Percentiles rank a stretch among this genome's conserved stretches.
These are phyloP conservation scores for Telmatochromis bifrenatus DNA, from an alignment of 2,113 vertebrate genomes.

Conservation along the genomic window DNA sequence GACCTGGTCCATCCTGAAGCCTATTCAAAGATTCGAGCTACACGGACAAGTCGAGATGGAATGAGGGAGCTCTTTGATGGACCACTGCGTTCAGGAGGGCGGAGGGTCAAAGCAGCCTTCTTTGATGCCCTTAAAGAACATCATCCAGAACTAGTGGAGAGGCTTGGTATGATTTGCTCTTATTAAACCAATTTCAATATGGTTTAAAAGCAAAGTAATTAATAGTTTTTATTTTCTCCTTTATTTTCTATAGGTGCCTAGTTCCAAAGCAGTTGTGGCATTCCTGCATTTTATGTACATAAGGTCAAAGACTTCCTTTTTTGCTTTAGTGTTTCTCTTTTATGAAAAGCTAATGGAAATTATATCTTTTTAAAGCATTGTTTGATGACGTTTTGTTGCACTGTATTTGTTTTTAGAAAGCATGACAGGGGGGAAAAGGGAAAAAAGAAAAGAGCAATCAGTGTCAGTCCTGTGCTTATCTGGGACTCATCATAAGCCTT, in stretches of 20 bases:
- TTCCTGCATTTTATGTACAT: background rate
- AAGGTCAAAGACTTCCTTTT: background rate
- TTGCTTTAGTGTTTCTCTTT: background rate
- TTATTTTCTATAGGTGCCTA: background rate
- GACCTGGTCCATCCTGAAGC: constrained; percentile 3
- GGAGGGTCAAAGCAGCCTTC: constrained; percentile 19
- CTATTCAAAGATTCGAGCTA: background rate
- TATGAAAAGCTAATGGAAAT: background rate
- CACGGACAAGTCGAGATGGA: fast-evolving
- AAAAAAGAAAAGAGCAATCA: background rate
- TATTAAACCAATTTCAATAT: background rate
- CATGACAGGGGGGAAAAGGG: background rate
- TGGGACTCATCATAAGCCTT: background rate
- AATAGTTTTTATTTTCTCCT: background rate
- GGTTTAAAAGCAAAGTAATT: background rate
- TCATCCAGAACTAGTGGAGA: background rate
- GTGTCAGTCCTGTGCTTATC: background rate
- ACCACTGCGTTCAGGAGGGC: background rate
- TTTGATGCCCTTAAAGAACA: constrained; percentile 15
- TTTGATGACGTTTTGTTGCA: background rate
- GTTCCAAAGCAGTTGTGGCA: background rate
- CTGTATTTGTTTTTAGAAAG: background rate
- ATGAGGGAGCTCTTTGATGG: background rate
- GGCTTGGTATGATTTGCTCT: background rate
- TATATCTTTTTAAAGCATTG: background rate